Evolutionary conservation across 2,797 vertebrate genomes (phyloP).

Genomic region (Characodon lateralis): DNA sequence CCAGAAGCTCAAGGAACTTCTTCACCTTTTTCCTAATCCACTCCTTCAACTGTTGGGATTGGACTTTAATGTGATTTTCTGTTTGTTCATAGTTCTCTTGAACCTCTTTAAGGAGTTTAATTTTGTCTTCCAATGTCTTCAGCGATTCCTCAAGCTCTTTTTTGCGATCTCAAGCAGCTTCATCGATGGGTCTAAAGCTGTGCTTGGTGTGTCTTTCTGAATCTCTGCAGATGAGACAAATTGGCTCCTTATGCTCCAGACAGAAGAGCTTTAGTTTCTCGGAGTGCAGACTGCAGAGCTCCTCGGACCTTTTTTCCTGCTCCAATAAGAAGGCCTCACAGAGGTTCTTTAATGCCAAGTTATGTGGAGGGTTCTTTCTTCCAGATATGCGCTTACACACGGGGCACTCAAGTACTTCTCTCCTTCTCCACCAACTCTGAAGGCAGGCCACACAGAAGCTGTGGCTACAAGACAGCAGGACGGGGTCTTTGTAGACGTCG

Average conservation of each 20-base stretch:
- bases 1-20: slow-evolving; percentile 25
- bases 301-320: not conserved
- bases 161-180: slow-evolving; percentile 25
- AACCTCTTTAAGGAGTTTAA: slow-evolving; percentile 15
- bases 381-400: slow-evolving; percentile 21
- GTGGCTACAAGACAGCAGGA: slow-evolving; percentile 45
- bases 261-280: slow-evolving; percentile 44
- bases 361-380: slow-evolving; percentile 12
- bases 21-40: slow-evolving; percentile 36
- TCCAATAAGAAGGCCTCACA: slow-evolving; percentile 16
- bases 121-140: slow-evolving; percentile 16
- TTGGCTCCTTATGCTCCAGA: slow-evolving; percentile 41
- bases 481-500: slow-evolving; percentile 34
- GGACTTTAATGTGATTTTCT: slow-evolving; percentile 17
- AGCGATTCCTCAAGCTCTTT: slow-evolving; percentile 11
- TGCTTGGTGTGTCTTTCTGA: slow-evolving; percentile 40
- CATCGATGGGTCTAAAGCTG: slow-evolving; percentile 35
- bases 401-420: slow-evolving; percentile 15
- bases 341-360: slow-evolving; percentile 31
- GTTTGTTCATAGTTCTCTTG: slow-evolving; percentile 5
- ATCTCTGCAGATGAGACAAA: slow-evolving; percentile 40
- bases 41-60: slow-evolving; percentile 9
- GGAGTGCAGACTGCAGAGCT: slow-evolving; percentile 28
- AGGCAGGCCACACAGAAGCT: slow-evolving; percentile 50
- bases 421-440: slow-evolving; percentile 27